Evolutionary conservation across 2,113 vertebrate genomes (phyloP), one percentile per base, ranked within the genome.

Genomic region (Thamnaconus septentrionalis): DNA sequence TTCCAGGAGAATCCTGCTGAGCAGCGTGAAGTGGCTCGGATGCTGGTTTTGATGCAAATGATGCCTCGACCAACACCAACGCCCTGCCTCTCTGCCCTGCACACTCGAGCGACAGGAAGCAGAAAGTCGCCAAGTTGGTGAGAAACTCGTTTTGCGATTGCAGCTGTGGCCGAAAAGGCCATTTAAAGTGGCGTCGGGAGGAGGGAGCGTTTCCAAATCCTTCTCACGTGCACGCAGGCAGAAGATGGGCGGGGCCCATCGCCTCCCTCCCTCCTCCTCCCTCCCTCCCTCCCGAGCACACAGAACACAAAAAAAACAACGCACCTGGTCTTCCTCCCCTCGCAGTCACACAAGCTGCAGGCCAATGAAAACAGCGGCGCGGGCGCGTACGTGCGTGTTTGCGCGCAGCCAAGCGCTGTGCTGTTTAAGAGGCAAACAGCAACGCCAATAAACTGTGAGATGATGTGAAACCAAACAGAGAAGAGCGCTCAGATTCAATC

Each of bases 391-490:
- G 46, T 56, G 62, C 65, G 55, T 49, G 61, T 69, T 63, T 68
- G 49, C 39, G 18, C 40, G 65, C 3, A 42, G 73, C 54, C 45
- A 69, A 65, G 77, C 61, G 62, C 66, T 75, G 70, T 53, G 46
- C 59, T 55, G 60, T 73, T 68, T 59, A 72, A 80, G 74, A 51
- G 75, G 61, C 66, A 71, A 65, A 49, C 75, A 64, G 80, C 61
- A 82, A 79, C 80, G 80, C 88, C 89, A 89, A 89, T 81, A 89
- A 90, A 89, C 86, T 75, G 61, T 63, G 74, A 75, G 79, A 84
- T 59, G 76, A 83, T 80, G 69, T 31, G 8, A 81, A 85, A 73
- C 69, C 51, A 85, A 89, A 88, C 85, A 87, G 71, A 81, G 64
- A 48, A 59, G 18, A 31, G 18, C 52, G 81, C 81, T 79, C 3